phyloP scores from a whole-genome alignment of 2,888 invertebrate genomes.

The Poecilus cupreus region DNA sequence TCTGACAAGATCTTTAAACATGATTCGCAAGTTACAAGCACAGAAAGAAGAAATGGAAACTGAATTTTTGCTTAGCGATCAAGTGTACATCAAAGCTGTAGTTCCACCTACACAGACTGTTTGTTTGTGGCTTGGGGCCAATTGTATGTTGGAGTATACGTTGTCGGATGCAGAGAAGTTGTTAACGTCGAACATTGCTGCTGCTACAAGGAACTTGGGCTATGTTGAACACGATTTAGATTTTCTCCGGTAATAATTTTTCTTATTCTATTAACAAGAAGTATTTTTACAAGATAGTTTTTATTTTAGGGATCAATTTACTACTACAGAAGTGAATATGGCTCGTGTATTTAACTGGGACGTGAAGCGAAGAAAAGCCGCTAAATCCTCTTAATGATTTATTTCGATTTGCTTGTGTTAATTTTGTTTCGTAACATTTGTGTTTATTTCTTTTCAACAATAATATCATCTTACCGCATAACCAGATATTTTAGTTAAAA shows the following conservation, averaged over 20 bases:
- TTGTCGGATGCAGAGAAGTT: conserved; percentile 92
- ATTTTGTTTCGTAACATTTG: conserved; percentile 5
- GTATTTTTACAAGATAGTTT: background rate
- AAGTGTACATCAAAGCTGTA: conserved; percentile 85
- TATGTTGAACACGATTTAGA: conserved; percentile 95
- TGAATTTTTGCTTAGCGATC: conserved; percentile 94
- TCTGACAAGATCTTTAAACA: conserved; percentile 90
- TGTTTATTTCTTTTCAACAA: conserved; percentile 7
- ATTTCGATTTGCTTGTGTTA: background rate
- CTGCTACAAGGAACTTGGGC: conserved; percentile 88
- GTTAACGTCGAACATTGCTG: conserved; percentile 86
- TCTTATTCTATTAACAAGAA: too few species aligned
- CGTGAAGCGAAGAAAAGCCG: conserved; percentile 91
- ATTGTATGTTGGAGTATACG: conserved; percentile 98
- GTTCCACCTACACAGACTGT: conserved; percentile 94
- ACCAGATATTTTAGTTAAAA: conserved; percentile 19
- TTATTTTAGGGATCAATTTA: conserved; percentile 90
- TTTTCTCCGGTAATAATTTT: conserved; percentile 82
- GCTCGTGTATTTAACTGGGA: conserved; percentile 99
- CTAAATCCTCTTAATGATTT: conserved; percentile 72
- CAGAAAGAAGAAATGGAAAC: conserved; percentile 89
- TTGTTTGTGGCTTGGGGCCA: conserved; percentile 89
- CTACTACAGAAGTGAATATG: conserved; percentile 99
- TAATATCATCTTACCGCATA: conserved; percentile 22
- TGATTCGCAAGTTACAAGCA: conserved; percentile 90